These are phyloP conservation scores for Tachina fera DNA, from an alignment of 2,888 invertebrate genomes.

Conservation along the genomic window DNA sequence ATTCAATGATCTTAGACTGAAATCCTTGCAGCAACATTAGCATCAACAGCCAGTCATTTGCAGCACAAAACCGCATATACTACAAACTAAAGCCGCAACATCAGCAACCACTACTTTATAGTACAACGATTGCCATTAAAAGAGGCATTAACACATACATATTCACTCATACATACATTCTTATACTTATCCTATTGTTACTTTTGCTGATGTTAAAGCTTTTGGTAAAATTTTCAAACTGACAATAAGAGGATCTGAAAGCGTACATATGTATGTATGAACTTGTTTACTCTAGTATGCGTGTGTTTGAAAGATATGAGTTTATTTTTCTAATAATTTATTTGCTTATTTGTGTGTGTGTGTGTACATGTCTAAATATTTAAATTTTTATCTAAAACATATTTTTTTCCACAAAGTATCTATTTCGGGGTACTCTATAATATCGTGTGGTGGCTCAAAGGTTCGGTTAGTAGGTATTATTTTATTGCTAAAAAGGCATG, in stretches of 20 bases:
- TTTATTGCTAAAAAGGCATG: not conserved
- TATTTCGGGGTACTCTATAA: slow-evolving; percentile 48
- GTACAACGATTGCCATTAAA: slow-evolving; percentile 20
- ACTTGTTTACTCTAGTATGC: not conserved
- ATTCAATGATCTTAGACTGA: slow-evolving; percentile 60
- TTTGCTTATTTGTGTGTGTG: not conserved
- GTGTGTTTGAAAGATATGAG: slow-evolving; percentile 45
- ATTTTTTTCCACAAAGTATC: slow-evolving; percentile 39
- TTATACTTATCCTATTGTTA: not conserved
- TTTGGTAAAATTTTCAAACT: slow-evolving; percentile 51
- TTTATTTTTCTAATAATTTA: slow-evolving; percentile 44
- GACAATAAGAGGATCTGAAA: slow-evolving; percentile 55
- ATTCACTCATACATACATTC: not conserved
- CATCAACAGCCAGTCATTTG: slow-evolving; percentile 70
- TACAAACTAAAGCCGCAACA: slow-evolving; percentile 65
- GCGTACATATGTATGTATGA: not conserved
- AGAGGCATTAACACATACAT: slow-evolving; percentile 9
- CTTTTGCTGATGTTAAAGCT: slow-evolving; percentile 23
- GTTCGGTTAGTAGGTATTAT: slow-evolving; percentile 4
- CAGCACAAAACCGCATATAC: slow-evolving; percentile 67
- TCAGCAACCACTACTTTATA: slow-evolving; percentile 64
- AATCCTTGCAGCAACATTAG: slow-evolving; percentile 64
- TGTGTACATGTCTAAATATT: not conserved
- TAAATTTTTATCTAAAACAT: slow-evolving; percentile 35
- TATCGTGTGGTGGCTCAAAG: slow-evolving; percentile 2